Conservation (phyloP, 2,797 vertebrate species). For the Pipistrellus nathusii region DNA sequence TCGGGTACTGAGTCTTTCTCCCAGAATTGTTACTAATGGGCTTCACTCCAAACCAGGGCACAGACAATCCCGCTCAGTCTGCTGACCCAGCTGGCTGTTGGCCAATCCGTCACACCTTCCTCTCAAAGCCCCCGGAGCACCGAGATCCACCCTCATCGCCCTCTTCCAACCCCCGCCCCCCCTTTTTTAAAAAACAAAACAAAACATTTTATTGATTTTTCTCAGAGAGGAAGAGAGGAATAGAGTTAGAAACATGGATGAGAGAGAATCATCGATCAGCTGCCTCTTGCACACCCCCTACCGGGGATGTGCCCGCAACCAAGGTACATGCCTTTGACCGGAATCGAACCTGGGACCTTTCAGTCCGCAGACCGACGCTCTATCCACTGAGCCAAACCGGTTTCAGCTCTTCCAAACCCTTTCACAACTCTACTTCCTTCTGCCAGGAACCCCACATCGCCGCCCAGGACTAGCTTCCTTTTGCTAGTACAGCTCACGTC, state of each 20-base stretch:
- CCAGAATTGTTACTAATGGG: not conserved
- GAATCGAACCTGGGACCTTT: no score
- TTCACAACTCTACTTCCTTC: not conserved
- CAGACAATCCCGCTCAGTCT: not conserved
- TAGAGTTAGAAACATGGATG: no score
- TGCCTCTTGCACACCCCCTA: no score
- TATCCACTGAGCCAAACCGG: no score
- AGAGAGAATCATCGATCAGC: no score
- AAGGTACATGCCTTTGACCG: no score
- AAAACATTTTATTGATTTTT: no score
- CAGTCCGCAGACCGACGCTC: no score
- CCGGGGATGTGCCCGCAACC: no score
- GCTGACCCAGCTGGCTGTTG: not conserved
- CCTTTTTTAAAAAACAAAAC: no score
- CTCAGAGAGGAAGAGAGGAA: no score
- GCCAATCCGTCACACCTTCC: not conserved
- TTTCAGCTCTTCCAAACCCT: not conserved
- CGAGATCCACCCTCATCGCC: not conserved
- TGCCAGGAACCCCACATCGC: not conserved
- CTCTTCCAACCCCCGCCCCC: not conserved
- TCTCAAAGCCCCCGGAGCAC: not conserved
- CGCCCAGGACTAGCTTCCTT: not conserved
- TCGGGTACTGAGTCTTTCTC: not conserved
- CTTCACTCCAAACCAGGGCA: not conserved
- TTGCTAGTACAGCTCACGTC: not conserved